A percentile compares a stretch with the other conserved stretches of the same genome.
Evolutionary conservation across 2,113 vertebrate species (phyloP).

Genomic region (Thunnus maccoyii): DNA sequence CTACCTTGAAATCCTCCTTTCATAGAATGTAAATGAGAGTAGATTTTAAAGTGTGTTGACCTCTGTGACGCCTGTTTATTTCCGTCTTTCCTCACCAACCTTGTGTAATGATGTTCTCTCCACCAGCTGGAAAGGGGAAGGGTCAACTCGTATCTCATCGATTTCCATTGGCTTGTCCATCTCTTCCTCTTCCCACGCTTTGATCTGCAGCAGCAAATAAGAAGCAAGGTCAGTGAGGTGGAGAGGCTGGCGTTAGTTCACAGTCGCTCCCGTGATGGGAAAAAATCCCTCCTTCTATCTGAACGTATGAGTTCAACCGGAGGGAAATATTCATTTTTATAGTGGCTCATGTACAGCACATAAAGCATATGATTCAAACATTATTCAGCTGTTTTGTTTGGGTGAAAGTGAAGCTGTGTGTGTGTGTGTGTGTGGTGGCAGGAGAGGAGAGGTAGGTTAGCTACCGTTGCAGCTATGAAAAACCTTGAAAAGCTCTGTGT

Average conservation of each 20-base stretch:
- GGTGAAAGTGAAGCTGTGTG: neutral
- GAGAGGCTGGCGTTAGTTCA: neutral
- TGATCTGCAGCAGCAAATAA: constrained; percentile 85
- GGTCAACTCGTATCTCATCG: constrained; percentile 92
- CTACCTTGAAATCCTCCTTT: neutral
- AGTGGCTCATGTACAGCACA: neutral
- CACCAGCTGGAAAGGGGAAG: constrained; percentile 95
- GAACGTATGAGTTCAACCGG: constrained; percentile 12
- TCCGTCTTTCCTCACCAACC: constrained; percentile 75
- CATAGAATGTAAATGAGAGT: neutral
- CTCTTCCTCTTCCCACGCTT: constrained; percentile 92
- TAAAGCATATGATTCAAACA: neutral
- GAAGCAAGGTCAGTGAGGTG: constrained; percentile 26
- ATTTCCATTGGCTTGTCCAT: constrained; percentile 90
- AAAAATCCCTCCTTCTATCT: neutral
- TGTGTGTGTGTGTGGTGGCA: constrained; percentile 6
- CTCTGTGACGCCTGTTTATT: neutral
- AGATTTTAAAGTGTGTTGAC: neutral
- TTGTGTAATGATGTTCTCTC: constrained; percentile 96
- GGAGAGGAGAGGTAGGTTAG: neutral
- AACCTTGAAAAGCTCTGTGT: constrained; percentile 37
- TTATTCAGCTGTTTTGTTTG: neutral
- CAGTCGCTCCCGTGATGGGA: neutral
- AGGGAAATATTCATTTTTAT: constrained; percentile 4
- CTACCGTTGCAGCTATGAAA: constrained; percentile 1